Evolutionary conservation across 2,797 vertebrate species (phyloP), one percentile per base, ranked within the genome.

Genomic region (Sternotherus odoratus): DNA sequence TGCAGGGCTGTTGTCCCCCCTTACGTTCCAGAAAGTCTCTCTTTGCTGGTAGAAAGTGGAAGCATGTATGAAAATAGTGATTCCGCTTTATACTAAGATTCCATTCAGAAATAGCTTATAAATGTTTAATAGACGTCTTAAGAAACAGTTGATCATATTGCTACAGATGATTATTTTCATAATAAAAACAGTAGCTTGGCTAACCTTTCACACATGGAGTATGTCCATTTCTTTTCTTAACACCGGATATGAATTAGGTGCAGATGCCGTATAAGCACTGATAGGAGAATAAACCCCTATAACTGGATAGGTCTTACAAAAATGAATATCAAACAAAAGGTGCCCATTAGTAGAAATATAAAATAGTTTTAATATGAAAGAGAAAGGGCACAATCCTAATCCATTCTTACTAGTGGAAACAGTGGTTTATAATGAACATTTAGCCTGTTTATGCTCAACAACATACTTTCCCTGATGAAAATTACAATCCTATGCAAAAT

Each of bases 341-440:
- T 12, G 49, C 0, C 82, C 94, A 39, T n/a, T 93, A 46, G 0
- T n/a, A 39, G 36, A 69, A 39, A 69, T 30, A 75, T 75, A 82
- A 94, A 94, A 82, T 1, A 66, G 2, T n/a, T 96, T 97, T 96
- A 75, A 75, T 48, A 16, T 48, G 72, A 75, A 75, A 48, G 21
- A 23, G 36, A 75, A 30, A 43, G 0, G 26, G 91, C 91, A 54
- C 54, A 90, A 46, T 7, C 19, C 15, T 51, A 36, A 26, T 77
- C 72, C 36, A 57, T 23, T 5, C 26, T 46, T 79, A 81, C 12
- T 51, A 83, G 66, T n/a, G 24, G 50, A 91, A 90, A 77, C 16
- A 11, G 60, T 15, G 39, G 19, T 46, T 91, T 85, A 75, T 39
- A 39, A 69, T n/a, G 39, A 83, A 88, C 83, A 72, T 3, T 28